Evolutionary conservation across 2,888 invertebrate species (phyloP), one percentile per base, ranked within the genome.

Genomic region (Chloromyia formosa): DNA sequence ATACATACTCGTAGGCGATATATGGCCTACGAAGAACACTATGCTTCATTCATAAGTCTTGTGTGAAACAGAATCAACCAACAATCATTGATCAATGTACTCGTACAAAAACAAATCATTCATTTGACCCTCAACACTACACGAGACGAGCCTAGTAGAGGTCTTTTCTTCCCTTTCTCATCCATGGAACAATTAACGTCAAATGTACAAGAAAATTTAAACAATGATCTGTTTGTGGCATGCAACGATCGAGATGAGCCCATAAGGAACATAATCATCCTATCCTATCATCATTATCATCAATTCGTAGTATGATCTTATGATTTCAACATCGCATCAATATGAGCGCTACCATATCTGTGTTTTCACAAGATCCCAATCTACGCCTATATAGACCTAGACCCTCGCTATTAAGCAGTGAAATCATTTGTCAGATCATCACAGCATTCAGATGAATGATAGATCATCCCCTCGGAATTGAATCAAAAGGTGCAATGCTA

Each of bases 391-490:
- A 7, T 35, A 35, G n/a, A n/a, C n/a, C n/a, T 35, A 35, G 27
- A 56, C 56, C 53, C n/a, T 53, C 5, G 18, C 74, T 76, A 74
- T 76, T 76, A 75, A 76, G 74, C 72, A 74, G 76, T 76, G 74
- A 76, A 73, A 74, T 74, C 74, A 76, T 76, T 76, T 76, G 76
- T 76, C 76, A 74, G 76, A 45, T 18, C 16, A 40, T 23, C 35
- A 54, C 16, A 18, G 53, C 7, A 35, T 7, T 35, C 27, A 12
- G 54, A 54, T 53, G 35, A 69, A 62, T 62, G 7, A 35, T 9
- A 62, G 62, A 62, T 40, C 42, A 62, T 4, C 42, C 62, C 61
- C 35, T 61, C n/a, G n/a, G 16, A 22, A 66, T 66, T n/a, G 23
- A 23, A 54, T 16, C 54, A 14, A 12, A 35, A 35, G 27, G 27